phyloP scores from a whole-genome alignment of 1,140 invertebrate genomes.

The Vollenhovia emeryi region DNA sequence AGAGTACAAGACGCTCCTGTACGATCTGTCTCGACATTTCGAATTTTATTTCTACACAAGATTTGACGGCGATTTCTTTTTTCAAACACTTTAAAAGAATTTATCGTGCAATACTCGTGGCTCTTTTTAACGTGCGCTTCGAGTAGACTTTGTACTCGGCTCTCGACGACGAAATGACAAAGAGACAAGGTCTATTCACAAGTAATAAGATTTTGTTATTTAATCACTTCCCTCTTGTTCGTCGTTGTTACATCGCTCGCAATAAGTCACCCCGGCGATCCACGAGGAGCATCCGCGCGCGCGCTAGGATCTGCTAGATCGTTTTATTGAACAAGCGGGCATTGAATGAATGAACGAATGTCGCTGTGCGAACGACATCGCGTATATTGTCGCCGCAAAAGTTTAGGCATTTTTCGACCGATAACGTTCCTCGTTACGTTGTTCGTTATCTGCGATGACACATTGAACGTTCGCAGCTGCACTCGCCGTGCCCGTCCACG shows the following conservation, averaged over 20 bases:
- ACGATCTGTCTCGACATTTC: background rate
- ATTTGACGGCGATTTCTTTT: background rate
- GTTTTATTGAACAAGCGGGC: conserved; percentile 25
- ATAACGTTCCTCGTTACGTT: conserved; percentile 25
- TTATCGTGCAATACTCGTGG: background rate
- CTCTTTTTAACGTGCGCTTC: background rate
- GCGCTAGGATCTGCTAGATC: background rate
- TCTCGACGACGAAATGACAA: background rate
- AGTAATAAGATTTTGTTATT: conserved; percentile 6
- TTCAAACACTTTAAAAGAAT: background rate
- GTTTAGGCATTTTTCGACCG: conserved; percentile 38
- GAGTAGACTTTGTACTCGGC: background rate
- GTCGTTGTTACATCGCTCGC: background rate
- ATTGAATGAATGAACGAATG: conserved; percentile 29
- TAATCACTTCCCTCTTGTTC: conserved; percentile 34
- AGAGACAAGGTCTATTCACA: background rate
- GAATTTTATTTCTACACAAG: too few species aligned
- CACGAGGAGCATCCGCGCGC: conserved; percentile 19
- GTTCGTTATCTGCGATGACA: conserved; percentile 20
- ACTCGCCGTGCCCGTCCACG: background rate
- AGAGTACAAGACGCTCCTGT: background rate
- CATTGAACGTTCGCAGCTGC: background rate
- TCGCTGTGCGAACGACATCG: background rate
- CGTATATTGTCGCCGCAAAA: background rate
- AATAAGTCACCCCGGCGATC: conserved; percentile 22